Conservation (phyloP, 2,888 invertebrate species). For the Lochmaea crataegi region DNA sequence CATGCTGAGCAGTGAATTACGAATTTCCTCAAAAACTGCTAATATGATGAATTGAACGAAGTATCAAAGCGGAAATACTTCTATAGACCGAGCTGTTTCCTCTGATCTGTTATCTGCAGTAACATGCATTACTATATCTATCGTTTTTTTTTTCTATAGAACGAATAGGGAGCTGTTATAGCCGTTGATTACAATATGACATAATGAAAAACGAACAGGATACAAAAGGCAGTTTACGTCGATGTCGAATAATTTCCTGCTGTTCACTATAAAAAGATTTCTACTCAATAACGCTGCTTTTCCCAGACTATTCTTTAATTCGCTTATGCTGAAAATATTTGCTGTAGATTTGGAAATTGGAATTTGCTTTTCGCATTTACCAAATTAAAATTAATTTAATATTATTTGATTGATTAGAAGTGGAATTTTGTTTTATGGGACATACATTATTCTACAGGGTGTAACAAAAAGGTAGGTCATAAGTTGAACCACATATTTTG, state of each 20-base stretch:
- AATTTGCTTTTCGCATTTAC: too few species aligned
- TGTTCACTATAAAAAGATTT: background rate
- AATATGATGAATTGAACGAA: constrained; percentile 25
- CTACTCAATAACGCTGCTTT: background rate
- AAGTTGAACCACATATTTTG: too few species aligned
- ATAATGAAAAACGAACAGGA: constrained; percentile 6
- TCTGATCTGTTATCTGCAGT: constrained; percentile 35
- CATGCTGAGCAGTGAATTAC: background rate
- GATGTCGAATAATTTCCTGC: background rate
- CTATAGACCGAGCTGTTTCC: constrained; percentile 32
- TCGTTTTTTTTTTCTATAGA: constrained; percentile 13
- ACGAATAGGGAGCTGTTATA: constrained; percentile 17
- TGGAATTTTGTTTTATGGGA: too few species aligned
- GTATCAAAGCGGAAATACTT: constrained; percentile 36
- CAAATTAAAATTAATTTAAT: too few species aligned
- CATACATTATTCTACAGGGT: too few species aligned
- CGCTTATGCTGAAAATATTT: too few species aligned
- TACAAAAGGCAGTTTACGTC: background rate
- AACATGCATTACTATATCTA: constrained; percentile 35
- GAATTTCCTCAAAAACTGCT: constrained; percentile 18
- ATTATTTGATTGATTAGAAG: too few species aligned
- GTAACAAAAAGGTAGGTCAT: too few species aligned
- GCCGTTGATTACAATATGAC: constrained; percentile 21
- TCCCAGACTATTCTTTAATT: background rate
- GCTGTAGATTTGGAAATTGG: too few species aligned